phyloP scores from a whole-genome alignment of 2,113 vertebrate species.

The Oenanthe melanoleuca region DNA sequence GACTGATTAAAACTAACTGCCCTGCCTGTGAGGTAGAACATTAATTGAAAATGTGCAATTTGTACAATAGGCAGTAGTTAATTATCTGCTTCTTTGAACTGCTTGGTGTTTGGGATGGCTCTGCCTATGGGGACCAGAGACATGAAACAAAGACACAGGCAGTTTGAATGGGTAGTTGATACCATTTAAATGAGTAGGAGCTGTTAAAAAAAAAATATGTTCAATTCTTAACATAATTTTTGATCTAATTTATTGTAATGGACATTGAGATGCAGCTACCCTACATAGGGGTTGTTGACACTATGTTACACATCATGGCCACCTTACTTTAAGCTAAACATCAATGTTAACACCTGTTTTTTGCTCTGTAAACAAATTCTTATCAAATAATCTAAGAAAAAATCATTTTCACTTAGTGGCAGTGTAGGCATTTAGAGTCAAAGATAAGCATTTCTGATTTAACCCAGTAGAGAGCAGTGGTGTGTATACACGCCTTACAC shows the following conservation, averaged over 20 bases:
- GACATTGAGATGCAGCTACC: neutral
- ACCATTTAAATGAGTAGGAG: neutral
- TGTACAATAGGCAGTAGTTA: conserved; percentile 66
- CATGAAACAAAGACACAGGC: conserved; percentile 25
- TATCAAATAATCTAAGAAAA: neutral
- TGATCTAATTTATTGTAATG: neutral
- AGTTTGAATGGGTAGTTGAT: neutral
- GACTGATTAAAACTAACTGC: conserved; percentile 64
- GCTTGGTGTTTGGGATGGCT: conserved; percentile 59
- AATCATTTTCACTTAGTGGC: neutral
- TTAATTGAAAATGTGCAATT: conserved; percentile 69
- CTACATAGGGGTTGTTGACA: neutral
- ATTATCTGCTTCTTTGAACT: conserved; percentile 68
- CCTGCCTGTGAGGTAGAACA: conserved; percentile 64
- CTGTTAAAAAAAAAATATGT: neutral
- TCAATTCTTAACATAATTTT: neutral
- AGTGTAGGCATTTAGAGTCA: neutral
- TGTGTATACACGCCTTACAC: conserved; percentile 20
- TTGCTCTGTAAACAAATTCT: conserved; percentile 21
- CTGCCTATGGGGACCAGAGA: conserved; percentile 37
- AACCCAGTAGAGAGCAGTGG: conserved; percentile 66
- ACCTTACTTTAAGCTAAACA: neutral
- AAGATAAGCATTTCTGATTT: conserved; percentile 50
- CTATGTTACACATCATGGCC: neutral
- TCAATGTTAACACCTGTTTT: neutral